These are phyloP conservation scores for Proterorhinus semilunaris DNA, from an alignment of 2,113 vertebrate species.

Conservation along the genomic window DNA sequence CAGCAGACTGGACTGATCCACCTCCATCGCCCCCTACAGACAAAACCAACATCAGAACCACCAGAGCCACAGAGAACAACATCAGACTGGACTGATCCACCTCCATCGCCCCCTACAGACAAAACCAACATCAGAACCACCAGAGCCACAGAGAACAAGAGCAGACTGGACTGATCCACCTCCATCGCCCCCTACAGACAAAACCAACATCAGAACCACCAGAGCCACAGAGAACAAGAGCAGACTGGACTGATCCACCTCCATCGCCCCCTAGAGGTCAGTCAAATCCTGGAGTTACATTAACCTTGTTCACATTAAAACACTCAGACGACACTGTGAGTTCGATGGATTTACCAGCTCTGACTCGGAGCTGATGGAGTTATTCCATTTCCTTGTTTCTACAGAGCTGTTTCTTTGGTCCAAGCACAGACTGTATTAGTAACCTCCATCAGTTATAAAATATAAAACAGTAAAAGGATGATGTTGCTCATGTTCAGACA, in stretches of 20 bases:
- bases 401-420: background rate
- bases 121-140: conserved; percentile 30
- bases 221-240: conserved; percentile 24
- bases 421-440: too few species aligned
- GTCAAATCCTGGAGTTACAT: background rate
- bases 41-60: conserved; percentile 31
- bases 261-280: too few species aligned
- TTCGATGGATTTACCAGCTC: too few species aligned
- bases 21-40: too few species aligned
- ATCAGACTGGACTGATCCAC: background rate
- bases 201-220: conserved; percentile 26
- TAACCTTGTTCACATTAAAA: background rate
- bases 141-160: conserved; percentile 23
- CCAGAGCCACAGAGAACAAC: conserved; percentile 21
- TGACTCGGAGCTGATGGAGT: too few species aligned
- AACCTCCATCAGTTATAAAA: too few species aligned
- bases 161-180: background rate
- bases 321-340: background rate
- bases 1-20: background rate
- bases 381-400: too few species aligned
- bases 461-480: too few species aligned
- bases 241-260: background rate
- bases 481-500: too few species aligned
- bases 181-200: background rate
- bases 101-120: background rate